Conservation (phyloP, 2,797 vertebrate genomes). For the Micromesistius poutassou region DNA sequence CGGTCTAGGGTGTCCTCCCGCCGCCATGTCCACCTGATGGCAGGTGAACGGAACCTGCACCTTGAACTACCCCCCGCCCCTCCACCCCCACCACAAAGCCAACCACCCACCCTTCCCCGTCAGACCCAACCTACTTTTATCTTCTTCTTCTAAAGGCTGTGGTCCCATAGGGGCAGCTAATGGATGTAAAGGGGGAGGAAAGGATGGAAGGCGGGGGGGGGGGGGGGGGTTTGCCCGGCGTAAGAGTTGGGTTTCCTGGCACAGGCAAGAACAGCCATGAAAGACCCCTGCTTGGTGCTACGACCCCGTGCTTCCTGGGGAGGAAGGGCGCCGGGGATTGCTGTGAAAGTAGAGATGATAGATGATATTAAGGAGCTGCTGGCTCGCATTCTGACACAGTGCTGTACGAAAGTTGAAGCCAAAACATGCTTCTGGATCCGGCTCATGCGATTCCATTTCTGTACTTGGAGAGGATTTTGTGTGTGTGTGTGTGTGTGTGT, state of each 20-base stretch:
- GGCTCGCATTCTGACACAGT: not conserved
- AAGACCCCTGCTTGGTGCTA: not conserved
- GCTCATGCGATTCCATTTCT: slow-evolving; percentile 18
- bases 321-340: slow-evolving; percentile 2
- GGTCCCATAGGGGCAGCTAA: slow-evolving; percentile 54
- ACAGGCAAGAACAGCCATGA: not conserved
- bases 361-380: not conserved
- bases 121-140: not conserved
- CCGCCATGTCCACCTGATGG: slow-evolving; percentile 62
- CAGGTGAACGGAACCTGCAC: slow-evolving; percentile 45
- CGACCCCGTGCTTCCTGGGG: not conserved
- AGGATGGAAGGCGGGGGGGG: not conserved
- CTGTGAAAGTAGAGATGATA: slow-evolving; percentile 33
- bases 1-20: slow-evolving; percentile 57
- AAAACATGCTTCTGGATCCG: slow-evolving; percentile 30
- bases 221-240: not conserved
- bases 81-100: not conserved
- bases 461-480: slow-evolving; percentile 24
- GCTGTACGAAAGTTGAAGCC: slow-evolving; percentile 15
- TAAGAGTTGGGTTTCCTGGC: slow-evolving; percentile 33
- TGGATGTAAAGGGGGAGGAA: slow-evolving; percentile 45
- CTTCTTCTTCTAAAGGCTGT: slow-evolving; percentile 38
- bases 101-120: not conserved
- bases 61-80: slow-evolving; percentile 11
- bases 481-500: not conserved